phyloP scores from a whole-genome alignment of 2,113 vertebrate species.

The Podocnemis expansa region DNA sequence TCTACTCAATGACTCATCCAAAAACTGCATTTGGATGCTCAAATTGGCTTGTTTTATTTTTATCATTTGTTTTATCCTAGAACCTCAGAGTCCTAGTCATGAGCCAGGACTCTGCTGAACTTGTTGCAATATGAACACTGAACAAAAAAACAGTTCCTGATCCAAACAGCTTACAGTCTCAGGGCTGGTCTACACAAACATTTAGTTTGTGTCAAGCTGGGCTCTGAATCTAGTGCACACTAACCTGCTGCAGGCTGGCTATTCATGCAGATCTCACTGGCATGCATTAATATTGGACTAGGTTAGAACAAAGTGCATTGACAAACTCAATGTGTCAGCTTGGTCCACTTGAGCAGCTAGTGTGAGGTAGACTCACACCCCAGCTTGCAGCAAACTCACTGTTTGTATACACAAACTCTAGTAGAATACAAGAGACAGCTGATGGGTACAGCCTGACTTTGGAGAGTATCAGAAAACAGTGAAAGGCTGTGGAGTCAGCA shows the following conservation, averaged over 20 bases:
- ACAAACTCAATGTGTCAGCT: neutral
- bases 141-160: neutral
- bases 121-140: neutral
- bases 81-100: neutral
- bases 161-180: neutral
- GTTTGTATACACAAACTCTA: neutral
- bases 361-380: neutral
- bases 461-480: neutral
- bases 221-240: neutral
- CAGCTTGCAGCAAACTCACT: neutral
- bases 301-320: neutral
- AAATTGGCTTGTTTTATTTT: neutral
- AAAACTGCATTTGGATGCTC: neutral
- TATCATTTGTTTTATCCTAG: neutral
- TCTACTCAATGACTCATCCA: neutral
- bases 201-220: neutral
- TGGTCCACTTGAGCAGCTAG: neutral
- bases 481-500: neutral
- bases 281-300: neutral
- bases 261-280: neutral
- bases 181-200: neutral
- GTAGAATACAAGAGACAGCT: neutral
- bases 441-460: neutral
- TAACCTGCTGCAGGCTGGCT: neutral
- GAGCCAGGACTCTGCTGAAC: neutral